Conservation (phyloP, 2,113 vertebrate species). For the Daphoenositta chrysoptera region DNA sequence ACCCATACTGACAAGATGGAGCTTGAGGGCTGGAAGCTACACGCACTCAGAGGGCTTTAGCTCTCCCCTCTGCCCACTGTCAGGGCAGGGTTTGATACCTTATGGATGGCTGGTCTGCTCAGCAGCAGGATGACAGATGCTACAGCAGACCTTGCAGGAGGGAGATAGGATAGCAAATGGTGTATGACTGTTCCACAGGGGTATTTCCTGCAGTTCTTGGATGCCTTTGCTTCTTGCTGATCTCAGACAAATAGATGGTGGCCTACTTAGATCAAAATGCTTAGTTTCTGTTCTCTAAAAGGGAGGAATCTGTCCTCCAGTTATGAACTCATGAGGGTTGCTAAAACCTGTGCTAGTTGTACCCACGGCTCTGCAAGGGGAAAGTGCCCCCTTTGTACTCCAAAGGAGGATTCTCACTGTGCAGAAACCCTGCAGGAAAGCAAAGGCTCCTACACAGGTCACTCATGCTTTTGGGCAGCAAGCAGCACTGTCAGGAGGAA, state of each 20-base stretch:
- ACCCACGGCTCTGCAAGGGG: neutral
- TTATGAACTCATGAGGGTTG: neutral
- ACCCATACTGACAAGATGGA: neutral
- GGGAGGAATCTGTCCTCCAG: neutral
- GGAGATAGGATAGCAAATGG: neutral
- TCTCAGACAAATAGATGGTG: neutral
- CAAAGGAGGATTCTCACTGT: neutral
- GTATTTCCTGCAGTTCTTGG: neutral
- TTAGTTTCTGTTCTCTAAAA: neutral
- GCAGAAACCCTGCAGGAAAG: neutral
- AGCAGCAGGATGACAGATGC: neutral
- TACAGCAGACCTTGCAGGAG: neutral
- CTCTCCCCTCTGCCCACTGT: neutral
- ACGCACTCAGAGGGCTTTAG: neutral
- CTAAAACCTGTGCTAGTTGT: neutral
- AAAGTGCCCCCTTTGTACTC: neutral
- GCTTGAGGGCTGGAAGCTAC: neutral
- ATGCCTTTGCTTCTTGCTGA: neutral
- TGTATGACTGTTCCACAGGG: neutral
- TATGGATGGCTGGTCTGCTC: neutral
- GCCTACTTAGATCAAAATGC: constrained; percentile 21
- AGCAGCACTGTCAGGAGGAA: neutral
- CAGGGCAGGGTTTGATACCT: neutral
- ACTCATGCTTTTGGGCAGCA: neutral
- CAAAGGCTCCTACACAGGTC: neutral